Conservation (phyloP, 2,113 vertebrate species). For the Leptocoma aspasia region DNA sequence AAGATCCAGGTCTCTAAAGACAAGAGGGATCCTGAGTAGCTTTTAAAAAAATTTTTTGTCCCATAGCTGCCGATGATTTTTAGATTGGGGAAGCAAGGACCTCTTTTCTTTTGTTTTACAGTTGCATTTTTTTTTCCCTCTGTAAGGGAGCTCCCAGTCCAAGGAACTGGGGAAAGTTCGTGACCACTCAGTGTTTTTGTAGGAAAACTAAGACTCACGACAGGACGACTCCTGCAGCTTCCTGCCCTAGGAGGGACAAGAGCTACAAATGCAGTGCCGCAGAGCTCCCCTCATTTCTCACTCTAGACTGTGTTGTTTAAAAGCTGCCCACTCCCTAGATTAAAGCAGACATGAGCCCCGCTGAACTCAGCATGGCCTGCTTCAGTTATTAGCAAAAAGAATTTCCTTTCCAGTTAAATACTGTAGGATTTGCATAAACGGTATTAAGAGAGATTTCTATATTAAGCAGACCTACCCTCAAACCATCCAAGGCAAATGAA, state of each 20-base stretch:
- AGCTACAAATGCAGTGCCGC: constrained; percentile 28
- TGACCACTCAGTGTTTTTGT: constrained; percentile 71
- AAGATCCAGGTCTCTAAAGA: neutral
- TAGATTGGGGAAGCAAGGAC: neutral
- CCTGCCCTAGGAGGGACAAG: constrained; percentile 83
- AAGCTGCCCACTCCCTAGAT: constrained; percentile 62
- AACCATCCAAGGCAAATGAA: constrained; percentile 43
- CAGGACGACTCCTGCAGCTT: constrained; percentile 86
- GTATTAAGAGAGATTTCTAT: constrained; percentile 52
- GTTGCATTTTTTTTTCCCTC: neutral
- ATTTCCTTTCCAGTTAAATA: constrained; percentile 64
- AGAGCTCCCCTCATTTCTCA: constrained; percentile 67
- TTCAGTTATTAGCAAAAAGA: constrained; percentile 60
- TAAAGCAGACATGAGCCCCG: constrained; percentile 38
- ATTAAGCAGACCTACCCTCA: constrained; percentile 56
- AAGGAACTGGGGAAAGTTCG: constrained; percentile 66
- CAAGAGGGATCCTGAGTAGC: neutral
- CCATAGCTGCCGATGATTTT: neutral
- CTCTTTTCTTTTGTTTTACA: neutral
- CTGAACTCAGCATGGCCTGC: constrained; percentile 55
- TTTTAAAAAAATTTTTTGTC: neutral
- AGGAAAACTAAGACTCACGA: constrained; percentile 79
- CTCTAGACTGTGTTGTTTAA: constrained; percentile 58
- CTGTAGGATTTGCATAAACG: constrained; percentile 64
- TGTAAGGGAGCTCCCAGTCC: constrained; percentile 11